Conservation (phyloP, 2,113 vertebrate genomes). For the Diphyllodes magnificus region DNA sequence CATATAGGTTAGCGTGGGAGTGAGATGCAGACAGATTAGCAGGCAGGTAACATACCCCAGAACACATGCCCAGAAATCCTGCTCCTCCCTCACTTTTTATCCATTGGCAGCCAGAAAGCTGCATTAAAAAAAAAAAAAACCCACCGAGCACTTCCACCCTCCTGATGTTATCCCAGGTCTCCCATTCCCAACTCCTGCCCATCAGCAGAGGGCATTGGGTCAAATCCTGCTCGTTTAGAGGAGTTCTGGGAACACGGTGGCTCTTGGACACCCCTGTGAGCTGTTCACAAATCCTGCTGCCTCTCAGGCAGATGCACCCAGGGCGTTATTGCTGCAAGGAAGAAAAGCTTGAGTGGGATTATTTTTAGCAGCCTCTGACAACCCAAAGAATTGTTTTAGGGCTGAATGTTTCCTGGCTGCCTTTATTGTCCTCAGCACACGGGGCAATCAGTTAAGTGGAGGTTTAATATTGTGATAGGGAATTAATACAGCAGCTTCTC, state of each 20-base stretch:
- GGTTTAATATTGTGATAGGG: not conserved
- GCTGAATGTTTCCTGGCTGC: not conserved
- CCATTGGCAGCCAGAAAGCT: not conserved
- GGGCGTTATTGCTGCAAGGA: not conserved
- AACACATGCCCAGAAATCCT: not conserved
- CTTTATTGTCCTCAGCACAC: not conserved
- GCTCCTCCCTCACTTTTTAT: conserved; percentile 9
- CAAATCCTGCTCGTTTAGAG: not conserved
- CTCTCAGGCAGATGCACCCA: not conserved
- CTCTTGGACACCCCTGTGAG: not conserved
- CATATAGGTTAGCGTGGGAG: conserved; percentile 32
- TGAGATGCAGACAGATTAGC: conserved; percentile 7
- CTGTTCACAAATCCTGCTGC: not conserved
- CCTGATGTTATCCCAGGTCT: not conserved
- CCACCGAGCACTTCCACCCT: not conserved
- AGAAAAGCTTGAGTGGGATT: not conserved
- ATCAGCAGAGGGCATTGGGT: not conserved
- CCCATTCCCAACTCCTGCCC: not conserved
- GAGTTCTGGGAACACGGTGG: not conserved
- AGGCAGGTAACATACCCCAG: conserved; percentile 27
- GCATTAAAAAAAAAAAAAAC: not conserved
- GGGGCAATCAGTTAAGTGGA: not conserved
- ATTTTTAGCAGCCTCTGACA: conserved; percentile 46
- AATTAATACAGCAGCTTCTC: not conserved
- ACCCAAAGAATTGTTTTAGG: not conserved